Conservation (phyloP, 2,888 invertebrate genomes). For the Serripes groenlandicus region DNA sequence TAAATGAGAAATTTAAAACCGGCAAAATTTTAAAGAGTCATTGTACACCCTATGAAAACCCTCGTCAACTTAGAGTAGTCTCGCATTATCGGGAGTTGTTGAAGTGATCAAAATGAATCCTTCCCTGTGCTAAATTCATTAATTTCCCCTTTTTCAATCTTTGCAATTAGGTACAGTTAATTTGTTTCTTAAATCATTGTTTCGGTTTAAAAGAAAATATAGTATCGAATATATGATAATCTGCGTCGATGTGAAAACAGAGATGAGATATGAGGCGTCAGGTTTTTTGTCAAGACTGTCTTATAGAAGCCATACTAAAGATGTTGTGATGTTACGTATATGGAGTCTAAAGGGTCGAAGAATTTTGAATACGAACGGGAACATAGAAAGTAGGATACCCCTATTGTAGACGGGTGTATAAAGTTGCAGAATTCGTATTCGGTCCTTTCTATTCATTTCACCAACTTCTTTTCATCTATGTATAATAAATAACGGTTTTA, state of each 20-base stretch:
- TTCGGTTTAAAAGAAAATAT: too few species aligned
- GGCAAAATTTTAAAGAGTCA: constrained; percentile 54
- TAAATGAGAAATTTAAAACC: constrained; percentile 65
- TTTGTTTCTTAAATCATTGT: too few species aligned
- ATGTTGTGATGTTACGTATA: too few species aligned
- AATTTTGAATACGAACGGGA: not conserved
- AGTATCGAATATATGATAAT: too few species aligned
- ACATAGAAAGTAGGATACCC: constrained; percentile 27
- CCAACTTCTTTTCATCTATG: constrained; percentile 39
- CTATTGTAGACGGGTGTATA: constrained; percentile 46
- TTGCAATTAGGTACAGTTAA: too few species aligned
- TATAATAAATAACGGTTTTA: constrained; percentile 53
- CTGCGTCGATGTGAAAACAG: too few species aligned
- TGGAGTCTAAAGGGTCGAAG: too few species aligned
- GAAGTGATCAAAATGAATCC: constrained; percentile 53
- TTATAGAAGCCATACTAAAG: too few species aligned
- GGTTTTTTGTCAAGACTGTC: too few species aligned
- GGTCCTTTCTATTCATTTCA: constrained; percentile 34
- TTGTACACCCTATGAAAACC: constrained; percentile 51
- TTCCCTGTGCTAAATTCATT: not conserved
- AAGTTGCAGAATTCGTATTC: constrained; percentile 24
- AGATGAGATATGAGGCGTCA: too few species aligned
- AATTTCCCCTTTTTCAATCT: too few species aligned
- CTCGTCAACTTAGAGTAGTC: constrained; percentile 20
- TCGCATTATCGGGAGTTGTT: constrained; percentile 57